Evolutionary conservation across 2,888 invertebrate species (phyloP).

Genomic region (Spilarctia lutea): DNA sequence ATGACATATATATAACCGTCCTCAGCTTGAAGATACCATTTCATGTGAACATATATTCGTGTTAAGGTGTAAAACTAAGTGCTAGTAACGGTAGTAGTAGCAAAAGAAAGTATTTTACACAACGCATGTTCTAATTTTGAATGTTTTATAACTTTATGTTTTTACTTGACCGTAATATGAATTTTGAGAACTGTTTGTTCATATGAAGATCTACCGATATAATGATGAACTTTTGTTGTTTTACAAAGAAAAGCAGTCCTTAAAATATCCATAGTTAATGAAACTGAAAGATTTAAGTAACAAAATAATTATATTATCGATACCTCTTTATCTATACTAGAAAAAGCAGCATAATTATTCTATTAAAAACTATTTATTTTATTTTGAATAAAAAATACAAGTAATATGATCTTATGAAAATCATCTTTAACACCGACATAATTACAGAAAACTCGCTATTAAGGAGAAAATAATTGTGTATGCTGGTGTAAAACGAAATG

Average conservation of each 20-base stretch:
- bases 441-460: neutral
- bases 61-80: neutral
- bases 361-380: too few relatives aligned
- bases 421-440: too few relatives aligned
- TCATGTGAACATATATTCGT: neutral
- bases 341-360: too few relatives aligned
- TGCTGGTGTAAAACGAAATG: neutral
- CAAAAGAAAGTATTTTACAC: slow-evolving; percentile 1
- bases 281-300: neutral
- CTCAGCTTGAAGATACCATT: neutral
- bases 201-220: neutral
- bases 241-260: neutral
- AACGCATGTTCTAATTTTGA: neutral
- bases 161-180: neutral
- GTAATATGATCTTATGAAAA: too few relatives aligned
- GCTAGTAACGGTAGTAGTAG: neutral
- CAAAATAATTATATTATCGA: too few relatives aligned
- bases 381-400: too few relatives aligned
- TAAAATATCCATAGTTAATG: neutral
- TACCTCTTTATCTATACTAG: too few relatives aligned
- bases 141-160: neutral
- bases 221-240: neutral
- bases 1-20: neutral
- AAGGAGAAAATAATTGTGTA: neutral
- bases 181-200: neutral